Evolutionary conservation across 2,888 invertebrate genomes (phyloP).

Genomic region (Stictocephala bisonia): DNA sequence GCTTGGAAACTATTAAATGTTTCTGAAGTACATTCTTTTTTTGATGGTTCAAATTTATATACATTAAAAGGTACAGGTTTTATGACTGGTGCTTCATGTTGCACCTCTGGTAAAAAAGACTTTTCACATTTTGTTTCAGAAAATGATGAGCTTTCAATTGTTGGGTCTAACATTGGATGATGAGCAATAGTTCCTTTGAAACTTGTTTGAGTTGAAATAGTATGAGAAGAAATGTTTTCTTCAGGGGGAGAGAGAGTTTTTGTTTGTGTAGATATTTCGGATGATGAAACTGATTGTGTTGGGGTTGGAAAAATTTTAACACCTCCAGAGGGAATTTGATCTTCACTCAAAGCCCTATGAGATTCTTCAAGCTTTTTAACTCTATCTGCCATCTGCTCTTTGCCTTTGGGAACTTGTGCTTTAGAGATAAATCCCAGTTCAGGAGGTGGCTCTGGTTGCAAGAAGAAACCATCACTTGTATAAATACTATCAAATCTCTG

Average conservation of each 20-base stretch:
- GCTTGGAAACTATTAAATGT: slow-evolving; percentile 15
- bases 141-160: slow-evolving; percentile 50
- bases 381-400: slow-evolving; percentile 70
- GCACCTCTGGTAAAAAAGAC: not conserved
- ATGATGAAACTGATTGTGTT: slow-evolving; percentile 26
- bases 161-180: slow-evolving; percentile 41
- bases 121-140: slow-evolving; percentile 32
- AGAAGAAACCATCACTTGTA: slow-evolving; percentile 64
- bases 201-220: slow-evolving; percentile 41
- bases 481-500: slow-evolving; percentile 25
- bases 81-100: not conserved
- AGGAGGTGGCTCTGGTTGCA: slow-evolving; percentile 77
- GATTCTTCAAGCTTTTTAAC: slow-evolving; percentile 72
- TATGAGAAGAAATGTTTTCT: slow-evolving; percentile 17
- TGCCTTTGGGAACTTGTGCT: slow-evolving; percentile 63
- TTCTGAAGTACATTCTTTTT: slow-evolving; percentile 1
- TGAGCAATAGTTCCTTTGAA: slow-evolving; percentile 31
- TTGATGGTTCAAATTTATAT: slow-evolving; percentile 16
- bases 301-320: slow-evolving; percentile 66
- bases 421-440: slow-evolving; percentile 75
- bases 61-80: slow-evolving; percentile 19
- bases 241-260: slow-evolving; percentile 7
- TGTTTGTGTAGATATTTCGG: not conserved
- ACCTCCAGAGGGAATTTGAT: slow-evolving; percentile 71
- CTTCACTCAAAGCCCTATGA: slow-evolving; percentile 67